phyloP scores from a whole-genome alignment of 2,888 invertebrate genomes.

The Eupithecia insigniata region DNA sequence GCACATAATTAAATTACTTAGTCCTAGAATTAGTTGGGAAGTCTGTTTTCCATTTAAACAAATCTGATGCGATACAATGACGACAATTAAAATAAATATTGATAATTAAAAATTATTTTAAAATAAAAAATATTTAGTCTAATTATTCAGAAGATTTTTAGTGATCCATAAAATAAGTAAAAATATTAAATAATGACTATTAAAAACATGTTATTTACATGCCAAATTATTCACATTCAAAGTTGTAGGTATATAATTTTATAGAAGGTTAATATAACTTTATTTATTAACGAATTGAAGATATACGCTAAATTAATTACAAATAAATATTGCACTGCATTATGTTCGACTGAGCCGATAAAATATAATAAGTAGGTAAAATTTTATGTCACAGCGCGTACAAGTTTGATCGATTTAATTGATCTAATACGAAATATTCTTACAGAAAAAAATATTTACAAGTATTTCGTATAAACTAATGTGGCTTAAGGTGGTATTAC shows the following conservation, averaged over 20 bases:
- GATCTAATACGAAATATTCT: conserved; percentile 44
- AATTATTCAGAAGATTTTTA: neutral
- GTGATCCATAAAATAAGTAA: too few relatives aligned
- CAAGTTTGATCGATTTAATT: conserved; percentile 41
- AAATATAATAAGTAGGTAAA: conserved; percentile 8
- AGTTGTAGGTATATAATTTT: neutral
- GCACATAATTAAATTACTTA: neutral
- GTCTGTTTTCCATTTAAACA: neutral
- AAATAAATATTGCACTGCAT: conserved; percentile 24
- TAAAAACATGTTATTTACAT: neutral
- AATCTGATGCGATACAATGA: neutral
- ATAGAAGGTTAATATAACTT: neutral
- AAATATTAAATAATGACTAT: neutral
- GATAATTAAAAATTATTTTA: neutral
- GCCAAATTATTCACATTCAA: neutral
- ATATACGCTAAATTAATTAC: conserved; percentile 20
- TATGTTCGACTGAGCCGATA: conserved; percentile 33
- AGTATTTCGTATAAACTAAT: conserved; percentile 38
- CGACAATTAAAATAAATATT: neutral
- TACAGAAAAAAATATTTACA: conserved; percentile 42
- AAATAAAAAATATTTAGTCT: neutral
- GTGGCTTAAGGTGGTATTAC: conserved; percentile 44
- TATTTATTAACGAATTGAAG: neutral
- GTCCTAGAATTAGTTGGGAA: neutral
- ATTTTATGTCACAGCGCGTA: conserved; percentile 39